phyloP scores from a whole-genome alignment of 2,113 vertebrate genomes.

The Helogale parvula region DNA sequence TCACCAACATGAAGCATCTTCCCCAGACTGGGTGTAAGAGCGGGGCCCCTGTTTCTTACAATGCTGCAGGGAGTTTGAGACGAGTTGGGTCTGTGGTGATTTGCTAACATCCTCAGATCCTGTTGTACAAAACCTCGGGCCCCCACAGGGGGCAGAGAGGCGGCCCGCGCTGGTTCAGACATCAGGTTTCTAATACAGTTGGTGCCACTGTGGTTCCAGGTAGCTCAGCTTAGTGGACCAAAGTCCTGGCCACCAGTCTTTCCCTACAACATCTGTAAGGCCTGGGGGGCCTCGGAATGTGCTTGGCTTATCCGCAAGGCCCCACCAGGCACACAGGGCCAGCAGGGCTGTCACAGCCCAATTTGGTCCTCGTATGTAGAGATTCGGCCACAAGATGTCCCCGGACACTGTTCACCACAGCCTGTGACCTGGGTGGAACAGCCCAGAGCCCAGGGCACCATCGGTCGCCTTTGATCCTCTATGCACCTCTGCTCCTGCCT shows the following conservation, averaged over 20 bases:
- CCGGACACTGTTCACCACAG: constrained; percentile 93
- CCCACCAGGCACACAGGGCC: constrained; percentile 91
- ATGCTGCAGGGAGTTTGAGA: constrained; percentile 88
- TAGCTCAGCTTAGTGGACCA: constrained; percentile 91
- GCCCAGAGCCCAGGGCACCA: constrained; percentile 92
- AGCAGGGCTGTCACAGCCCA: constrained; percentile 92
- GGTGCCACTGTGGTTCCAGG: constrained; percentile 94
- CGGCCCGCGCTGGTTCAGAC: constrained; percentile 88
- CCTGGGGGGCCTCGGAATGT: constrained; percentile 93
- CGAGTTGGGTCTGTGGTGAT: constrained; percentile 92
- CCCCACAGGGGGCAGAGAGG: constrained; percentile 89
- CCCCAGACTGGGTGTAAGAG: not conserved
- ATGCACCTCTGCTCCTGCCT: constrained; percentile 94
- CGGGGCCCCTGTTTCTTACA: not conserved
- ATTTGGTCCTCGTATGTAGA: constrained; percentile 93
- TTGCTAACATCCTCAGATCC: constrained; percentile 92
- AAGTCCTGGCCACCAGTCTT: constrained; percentile 92
- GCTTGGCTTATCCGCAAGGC: constrained; percentile 94
- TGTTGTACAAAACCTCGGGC: constrained; percentile 95
- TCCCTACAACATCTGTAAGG: constrained; percentile 94
- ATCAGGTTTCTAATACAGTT: constrained; percentile 94
- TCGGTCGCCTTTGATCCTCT: constrained; percentile 94
- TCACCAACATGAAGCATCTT: not conserved
- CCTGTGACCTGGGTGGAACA: constrained; percentile 92
- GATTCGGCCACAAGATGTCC: constrained; percentile 94